These are phyloP conservation scores for Trypoxylon attenuatum DNA, from an alignment of 2,888 invertebrate species.

Conservation along the genomic window DNA sequence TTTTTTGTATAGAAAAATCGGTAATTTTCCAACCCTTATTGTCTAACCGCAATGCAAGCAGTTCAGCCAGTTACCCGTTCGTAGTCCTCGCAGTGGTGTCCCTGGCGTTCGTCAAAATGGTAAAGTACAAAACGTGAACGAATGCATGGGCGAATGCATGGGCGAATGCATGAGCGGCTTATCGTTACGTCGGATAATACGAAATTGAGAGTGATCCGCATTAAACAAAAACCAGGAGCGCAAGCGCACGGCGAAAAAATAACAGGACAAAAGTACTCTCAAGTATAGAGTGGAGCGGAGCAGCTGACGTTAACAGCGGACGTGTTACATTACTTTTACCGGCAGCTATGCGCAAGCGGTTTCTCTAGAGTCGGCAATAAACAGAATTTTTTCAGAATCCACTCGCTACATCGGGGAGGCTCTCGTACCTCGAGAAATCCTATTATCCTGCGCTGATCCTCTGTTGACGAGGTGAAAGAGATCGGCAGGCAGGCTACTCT, in stretches of 20 bases:
- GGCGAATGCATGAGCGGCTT: no score
- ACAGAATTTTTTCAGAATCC: conserved; percentile 36
- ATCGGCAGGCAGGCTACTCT: conserved; percentile 44
- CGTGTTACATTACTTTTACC: conserved; percentile 69
- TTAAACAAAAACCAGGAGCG: not conserved
- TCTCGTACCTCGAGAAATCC: conserved; percentile 59
- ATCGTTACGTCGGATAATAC: no score
- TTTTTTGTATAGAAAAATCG: no score
- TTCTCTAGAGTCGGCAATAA: conserved; percentile 66
- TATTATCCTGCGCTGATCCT: conserved; percentile 56
- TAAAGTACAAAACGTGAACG: no score
- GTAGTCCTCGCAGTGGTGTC: no score
- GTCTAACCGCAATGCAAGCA: no score
- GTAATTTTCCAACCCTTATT: no score
- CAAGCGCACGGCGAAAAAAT: conserved; percentile 37
- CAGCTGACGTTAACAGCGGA: conserved; percentile 64
- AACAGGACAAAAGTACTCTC: conserved; percentile 39
- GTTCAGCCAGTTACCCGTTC: no score
- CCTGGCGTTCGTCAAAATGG: no score
- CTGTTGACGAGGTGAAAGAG: conserved; percentile 50
- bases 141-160: no score
- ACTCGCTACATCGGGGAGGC: conserved; percentile 25
- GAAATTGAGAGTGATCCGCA: no score
- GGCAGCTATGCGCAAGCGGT: conserved; percentile 63
- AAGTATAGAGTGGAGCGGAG: conserved; percentile 63